Evolutionary conservation across 2,888 invertebrate species (phyloP).

Genomic region (Andrena dorsata): DNA sequence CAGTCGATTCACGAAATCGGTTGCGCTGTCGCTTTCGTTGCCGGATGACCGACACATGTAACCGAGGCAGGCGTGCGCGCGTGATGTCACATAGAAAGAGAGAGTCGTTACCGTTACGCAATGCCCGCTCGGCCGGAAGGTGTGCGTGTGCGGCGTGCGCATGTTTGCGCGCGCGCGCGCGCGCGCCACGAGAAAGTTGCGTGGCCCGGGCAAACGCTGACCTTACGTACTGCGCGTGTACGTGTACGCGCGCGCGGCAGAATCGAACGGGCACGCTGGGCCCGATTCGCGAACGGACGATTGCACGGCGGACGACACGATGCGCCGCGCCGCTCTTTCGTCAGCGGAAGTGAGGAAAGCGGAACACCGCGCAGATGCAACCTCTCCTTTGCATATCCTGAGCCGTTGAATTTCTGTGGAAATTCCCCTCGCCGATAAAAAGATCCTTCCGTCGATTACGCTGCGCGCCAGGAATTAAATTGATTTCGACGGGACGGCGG

Average conservation of each 20-base stretch:
- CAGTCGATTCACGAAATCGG: constrained; percentile 37
- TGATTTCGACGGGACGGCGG: too few species aligned
- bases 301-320: not conserved
- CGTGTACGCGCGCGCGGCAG: constrained; percentile 22
- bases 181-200: constrained; percentile 76
- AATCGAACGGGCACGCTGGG: constrained; percentile 18
- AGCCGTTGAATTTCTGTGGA: too few species aligned
- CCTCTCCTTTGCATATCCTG: constrained; percentile 12
- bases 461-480: too few species aligned
- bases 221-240: constrained; percentile 80
- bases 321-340: constrained; percentile 1
- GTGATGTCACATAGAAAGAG: constrained; percentile 84
- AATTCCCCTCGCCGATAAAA: too few species aligned
- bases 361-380: constrained; percentile 31
- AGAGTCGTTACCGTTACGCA: constrained; percentile 84
- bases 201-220: constrained; percentile 81
- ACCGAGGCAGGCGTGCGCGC: constrained; percentile 70
- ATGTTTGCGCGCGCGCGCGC: constrained; percentile 45
- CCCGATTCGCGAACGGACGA: constrained; percentile 23
- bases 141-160: constrained; percentile 50
- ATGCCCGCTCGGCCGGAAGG: constrained; percentile 73
- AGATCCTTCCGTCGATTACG: too few species aligned
- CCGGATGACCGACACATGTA: constrained; percentile 56
- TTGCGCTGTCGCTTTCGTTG: constrained; percentile 68
- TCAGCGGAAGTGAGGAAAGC: constrained; percentile 50